phyloP scores from a whole-genome alignment of 2,113 vertebrate genomes.

The Eonycteris spelaea region DNA sequence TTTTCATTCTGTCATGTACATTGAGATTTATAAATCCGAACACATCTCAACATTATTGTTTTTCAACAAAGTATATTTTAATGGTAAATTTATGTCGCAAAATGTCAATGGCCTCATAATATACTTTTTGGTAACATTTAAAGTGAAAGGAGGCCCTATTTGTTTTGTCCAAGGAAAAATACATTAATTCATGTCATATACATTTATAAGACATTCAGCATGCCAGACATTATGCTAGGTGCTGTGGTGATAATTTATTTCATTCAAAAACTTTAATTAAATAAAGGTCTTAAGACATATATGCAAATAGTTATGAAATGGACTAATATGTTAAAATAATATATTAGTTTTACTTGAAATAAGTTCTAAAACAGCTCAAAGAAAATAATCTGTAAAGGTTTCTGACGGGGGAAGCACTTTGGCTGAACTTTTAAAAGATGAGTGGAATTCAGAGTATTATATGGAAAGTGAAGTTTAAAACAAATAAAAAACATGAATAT shows the following conservation, averaged over 20 bases:
- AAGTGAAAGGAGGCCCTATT: background rate
- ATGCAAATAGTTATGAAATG: constrained; percentile 13
- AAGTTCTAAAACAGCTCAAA: background rate
- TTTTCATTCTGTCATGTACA: constrained; percentile 42
- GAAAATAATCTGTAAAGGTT: background rate
- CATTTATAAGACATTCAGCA: constrained; percentile 13
- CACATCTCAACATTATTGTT: constrained; percentile 40
- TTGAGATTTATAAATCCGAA: constrained; percentile 40
- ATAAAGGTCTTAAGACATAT: background rate
- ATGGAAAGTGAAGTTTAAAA: background rate
- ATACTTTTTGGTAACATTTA: constrained; percentile 7
- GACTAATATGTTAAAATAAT: background rate
- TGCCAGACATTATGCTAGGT: background rate
- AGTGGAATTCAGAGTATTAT: background rate
- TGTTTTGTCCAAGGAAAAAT: background rate
- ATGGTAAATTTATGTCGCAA: constrained; percentile 60
- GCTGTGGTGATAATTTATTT: constrained; percentile 38
- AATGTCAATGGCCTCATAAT: constrained; percentile 44
- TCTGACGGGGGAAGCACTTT: background rate
- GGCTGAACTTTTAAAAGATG: background rate
- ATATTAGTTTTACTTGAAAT: background rate
- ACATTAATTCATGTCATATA: background rate
- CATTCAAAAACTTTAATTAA: background rate
- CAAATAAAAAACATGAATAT: background rate
- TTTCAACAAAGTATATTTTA: constrained; percentile 65